Conservation (phyloP, 2,113 vertebrate genomes). For the Seriola rivoliana region DNA sequence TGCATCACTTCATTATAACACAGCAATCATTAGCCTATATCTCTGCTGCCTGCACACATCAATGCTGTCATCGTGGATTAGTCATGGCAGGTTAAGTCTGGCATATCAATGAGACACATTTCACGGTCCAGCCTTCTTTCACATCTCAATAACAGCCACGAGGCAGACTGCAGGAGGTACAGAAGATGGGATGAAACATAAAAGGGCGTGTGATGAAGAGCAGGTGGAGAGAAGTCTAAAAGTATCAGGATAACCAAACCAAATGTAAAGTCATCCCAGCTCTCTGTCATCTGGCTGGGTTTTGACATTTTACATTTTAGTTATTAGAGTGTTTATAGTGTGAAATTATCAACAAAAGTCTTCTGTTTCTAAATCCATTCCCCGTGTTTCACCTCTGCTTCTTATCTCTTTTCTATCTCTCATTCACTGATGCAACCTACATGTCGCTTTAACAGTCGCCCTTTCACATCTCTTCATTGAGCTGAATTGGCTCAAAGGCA, state of each 20-base stretch:
- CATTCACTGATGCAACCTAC: not conserved
- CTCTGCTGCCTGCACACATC: constrained; percentile 65
- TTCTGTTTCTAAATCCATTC: not conserved
- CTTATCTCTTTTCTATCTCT: constrained; percentile 1
- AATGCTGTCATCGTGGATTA: constrained; percentile 77
- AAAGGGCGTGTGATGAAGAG: constrained; percentile 35
- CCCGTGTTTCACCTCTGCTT: not conserved
- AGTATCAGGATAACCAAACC: constrained; percentile 39
- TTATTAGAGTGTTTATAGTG: not conserved
- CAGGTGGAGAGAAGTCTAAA: constrained; percentile 35
- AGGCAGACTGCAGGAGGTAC: constrained; percentile 43
- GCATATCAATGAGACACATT: constrained; percentile 73
- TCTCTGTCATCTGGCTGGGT: constrained; percentile 8
- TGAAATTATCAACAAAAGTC: constrained; percentile 9
- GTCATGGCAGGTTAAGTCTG: constrained; percentile 74
- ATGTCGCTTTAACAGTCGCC: not conserved
- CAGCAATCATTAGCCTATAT: constrained; percentile 68
- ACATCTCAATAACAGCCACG: constrained; percentile 64
- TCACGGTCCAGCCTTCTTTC: constrained; percentile 60
- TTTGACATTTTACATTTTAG: not conserved
- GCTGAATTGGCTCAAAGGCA: not conserved
- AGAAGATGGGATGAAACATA: constrained; percentile 25
- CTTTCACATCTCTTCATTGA: not conserved
- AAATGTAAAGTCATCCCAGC: constrained; percentile 10
- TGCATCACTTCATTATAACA: constrained; percentile 69